Percentiles rank a stretch among this genome's conserved stretches.
phyloP scores from a whole-genome alignment of 1,140 invertebrate species.

The Pissodes strobi region DNA sequence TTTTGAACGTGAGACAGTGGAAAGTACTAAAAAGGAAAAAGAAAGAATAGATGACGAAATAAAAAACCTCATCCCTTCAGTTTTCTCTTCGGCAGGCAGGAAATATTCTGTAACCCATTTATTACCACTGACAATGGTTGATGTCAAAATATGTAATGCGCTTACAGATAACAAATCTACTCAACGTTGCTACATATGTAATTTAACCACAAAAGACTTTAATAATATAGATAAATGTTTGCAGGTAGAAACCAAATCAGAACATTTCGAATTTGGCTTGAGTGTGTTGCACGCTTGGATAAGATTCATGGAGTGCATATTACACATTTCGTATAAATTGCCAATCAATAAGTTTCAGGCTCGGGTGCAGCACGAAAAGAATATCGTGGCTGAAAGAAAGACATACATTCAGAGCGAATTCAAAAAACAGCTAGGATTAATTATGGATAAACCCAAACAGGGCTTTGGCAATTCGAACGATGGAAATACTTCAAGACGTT shows the following conservation, averaged over 20 bases:
- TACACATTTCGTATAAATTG: too few species aligned
- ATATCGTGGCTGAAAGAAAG: conserved; percentile 42
- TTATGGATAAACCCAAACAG: too few species aligned
- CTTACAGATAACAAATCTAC: conserved; percentile 51
- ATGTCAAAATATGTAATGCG: conserved; percentile 55
- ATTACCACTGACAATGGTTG: conserved; percentile 53
- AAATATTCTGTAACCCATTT: conserved; percentile 37
- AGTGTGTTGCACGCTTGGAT: too few species aligned
- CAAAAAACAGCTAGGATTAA: conserved; percentile 42
- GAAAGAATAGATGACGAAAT: conserved; percentile 20
- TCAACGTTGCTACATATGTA: conserved; percentile 53
- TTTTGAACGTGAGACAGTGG: conserved; percentile 44
- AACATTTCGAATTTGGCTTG: conserved; percentile 48
- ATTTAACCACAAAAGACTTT: conserved; percentile 46
- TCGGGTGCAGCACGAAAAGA: too few species aligned
- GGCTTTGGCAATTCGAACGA: conserved; percentile 52
- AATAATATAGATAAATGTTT: conserved; percentile 44
- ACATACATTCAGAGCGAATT: conserved; percentile 48
- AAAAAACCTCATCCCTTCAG: neutral
- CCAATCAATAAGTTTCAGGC: too few species aligned
- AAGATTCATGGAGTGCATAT: conserved; percentile 51
- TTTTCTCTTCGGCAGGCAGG: neutral
- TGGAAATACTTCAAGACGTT: conserved; percentile 51
- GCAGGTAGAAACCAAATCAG: conserved; percentile 35
- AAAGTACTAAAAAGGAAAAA: conserved; percentile 47